Evolutionary conservation across 1,140 invertebrate species (phyloP), one percentile per base, ranked within the genome.

Genomic region (Drosophila malerkotliana): DNA sequence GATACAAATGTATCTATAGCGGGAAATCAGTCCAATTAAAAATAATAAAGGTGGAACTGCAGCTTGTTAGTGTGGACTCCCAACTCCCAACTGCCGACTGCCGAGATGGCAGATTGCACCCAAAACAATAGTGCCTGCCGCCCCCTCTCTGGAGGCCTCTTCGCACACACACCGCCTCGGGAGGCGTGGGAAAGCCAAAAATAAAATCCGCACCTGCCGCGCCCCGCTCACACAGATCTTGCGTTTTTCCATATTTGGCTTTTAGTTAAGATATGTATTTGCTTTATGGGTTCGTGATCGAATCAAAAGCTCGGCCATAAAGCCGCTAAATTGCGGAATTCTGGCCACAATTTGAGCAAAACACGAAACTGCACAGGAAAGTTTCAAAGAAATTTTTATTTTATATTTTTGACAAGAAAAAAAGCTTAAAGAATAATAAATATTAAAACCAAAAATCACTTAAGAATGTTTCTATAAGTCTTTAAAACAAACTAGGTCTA

Each of bases 1-100:
- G 80, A 81, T 85, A 81, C 82, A 87, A 80, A 85, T 78, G 82
- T 85, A 85, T 85, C 82, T 87, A 34, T 75, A 78, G 82, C 82
- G 74, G 75, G 64, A 87, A 85, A 85, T 85, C 82, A 85, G 82
- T 85, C 82, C 82, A 85, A 85, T 85, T 85, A 85, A 85, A 85
- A 85, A 87, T 85, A 85, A 85, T 85, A 85, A 85, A 85, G 78
- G 82, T 64, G 72, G 73, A 87, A 81, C 64, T 18, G 67, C 64
- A 72, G 83, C 82, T 85, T 88, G 82, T 88, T 87, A 88, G 82
- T 49, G 69, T 30, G 14, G 54, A 34, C 47, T 32, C 8, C 32
- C 32, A 32, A 34, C 47, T 32, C 8, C 32, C 32, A 32, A 10
- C 9, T 37, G 34, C 4, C 37, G 32, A 57, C 72, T 58, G 69